phyloP scores from a whole-genome alignment of 1,140 invertebrate genomes.

The Meloidogyne exigua region DNA sequence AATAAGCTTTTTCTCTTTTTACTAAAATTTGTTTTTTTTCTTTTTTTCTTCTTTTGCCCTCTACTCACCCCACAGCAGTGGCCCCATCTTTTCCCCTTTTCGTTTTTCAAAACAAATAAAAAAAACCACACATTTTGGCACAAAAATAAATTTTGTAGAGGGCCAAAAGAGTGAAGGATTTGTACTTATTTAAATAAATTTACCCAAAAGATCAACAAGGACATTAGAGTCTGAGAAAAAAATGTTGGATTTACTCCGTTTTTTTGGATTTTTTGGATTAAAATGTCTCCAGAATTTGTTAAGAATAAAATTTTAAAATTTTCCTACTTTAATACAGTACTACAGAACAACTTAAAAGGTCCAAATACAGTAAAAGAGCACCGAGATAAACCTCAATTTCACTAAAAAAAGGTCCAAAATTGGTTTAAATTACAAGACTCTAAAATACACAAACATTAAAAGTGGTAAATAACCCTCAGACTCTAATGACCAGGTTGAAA shows the following conservation, averaged over 20 bases:
- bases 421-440: no score
- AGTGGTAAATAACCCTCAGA: neutral
- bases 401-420: neutral
- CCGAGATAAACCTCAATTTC: no score
- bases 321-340: no score
- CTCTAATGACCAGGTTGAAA: neutral
- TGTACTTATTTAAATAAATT: neutral
- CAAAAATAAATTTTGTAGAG: neutral
- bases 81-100: neutral
- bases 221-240: neutral
- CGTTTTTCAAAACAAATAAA: neutral
- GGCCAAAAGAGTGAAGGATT: neutral
- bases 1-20: neutral
- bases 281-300: no score
- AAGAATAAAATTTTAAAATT: no score
- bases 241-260: no score
- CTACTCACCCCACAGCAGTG: neutral
- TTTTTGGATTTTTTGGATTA: no score
- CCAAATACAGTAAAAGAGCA: no score
- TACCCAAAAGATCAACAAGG: neutral
- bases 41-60: neutral
- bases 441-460: no score
- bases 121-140: neutral
- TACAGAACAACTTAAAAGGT: no score
- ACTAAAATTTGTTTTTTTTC: neutral